Evolutionary conservation across 2,888 invertebrate genomes (phyloP).

Genomic region (Ormyrus rosae): DNA sequence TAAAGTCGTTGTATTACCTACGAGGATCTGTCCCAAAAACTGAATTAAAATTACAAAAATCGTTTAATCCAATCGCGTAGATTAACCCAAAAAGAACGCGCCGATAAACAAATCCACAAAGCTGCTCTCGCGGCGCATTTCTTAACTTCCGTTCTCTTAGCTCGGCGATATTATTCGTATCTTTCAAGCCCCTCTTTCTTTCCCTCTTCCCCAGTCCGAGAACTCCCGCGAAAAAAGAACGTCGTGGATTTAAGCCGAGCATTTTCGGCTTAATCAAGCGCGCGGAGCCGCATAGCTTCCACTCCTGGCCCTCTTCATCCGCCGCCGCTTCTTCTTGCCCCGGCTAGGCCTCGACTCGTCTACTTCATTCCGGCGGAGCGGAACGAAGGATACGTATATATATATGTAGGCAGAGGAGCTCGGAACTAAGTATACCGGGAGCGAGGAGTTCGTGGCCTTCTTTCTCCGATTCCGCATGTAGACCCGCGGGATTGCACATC

Average conservation of each 20-base stretch:
- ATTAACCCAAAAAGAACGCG: not conserved
- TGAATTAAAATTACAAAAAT: too few species aligned
- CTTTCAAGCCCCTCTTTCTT: not conserved
- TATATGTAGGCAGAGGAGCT: not conserved
- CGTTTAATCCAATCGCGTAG: too few species aligned
- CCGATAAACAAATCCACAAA: not conserved
- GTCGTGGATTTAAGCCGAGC: conserved; percentile 22
- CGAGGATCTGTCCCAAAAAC: too few species aligned
- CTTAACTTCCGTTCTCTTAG: not conserved
- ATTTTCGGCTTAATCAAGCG: conserved; percentile 46
- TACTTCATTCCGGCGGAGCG: conserved; percentile 11
- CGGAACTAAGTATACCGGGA: too few species aligned
- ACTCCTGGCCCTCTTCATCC: not conserved
- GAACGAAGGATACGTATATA: not conserved
- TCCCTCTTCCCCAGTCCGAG: not conserved
- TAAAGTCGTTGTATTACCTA: too few species aligned
- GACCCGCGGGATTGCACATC: conserved; percentile 24
- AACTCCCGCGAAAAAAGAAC: conserved; percentile 21
- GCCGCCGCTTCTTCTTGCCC: not conserved
- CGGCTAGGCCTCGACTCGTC: conserved; percentile 11
- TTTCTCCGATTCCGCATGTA: conserved; percentile 2
- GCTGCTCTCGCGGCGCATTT: not conserved
- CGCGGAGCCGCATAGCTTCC: not conserved
- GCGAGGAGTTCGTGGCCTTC: conserved; percentile 11
- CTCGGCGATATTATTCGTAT: not conserved